Evolutionary conservation across 1,140 invertebrate species (phyloP).

Genomic region (Drosophila rhopaloa): DNA sequence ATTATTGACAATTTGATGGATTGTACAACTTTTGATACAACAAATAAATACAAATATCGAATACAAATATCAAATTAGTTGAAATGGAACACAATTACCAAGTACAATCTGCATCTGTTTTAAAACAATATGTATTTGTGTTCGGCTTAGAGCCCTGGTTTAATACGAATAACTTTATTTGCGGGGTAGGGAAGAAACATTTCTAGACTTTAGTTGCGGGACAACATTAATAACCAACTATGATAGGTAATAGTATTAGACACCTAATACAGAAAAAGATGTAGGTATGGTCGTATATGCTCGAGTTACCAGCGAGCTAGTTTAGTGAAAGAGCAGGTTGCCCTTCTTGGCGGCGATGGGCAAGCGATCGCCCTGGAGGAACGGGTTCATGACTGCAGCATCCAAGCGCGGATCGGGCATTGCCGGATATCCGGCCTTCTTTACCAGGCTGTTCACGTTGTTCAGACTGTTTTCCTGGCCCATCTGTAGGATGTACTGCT

Average conservation of each 20-base stretch:
- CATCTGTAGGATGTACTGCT: constrained; percentile 86
- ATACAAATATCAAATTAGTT: not conserved
- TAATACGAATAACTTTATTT: constrained; percentile 70
- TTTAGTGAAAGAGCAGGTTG: constrained; percentile 86
- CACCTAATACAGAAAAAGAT: constrained; percentile 45
- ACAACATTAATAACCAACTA: constrained; percentile 56
- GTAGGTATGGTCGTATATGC: constrained; percentile 29
- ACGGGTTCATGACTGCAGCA: constrained; percentile 87
- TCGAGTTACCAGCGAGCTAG: constrained; percentile 1
- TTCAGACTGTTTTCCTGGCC: constrained; percentile 84
- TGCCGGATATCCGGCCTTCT: constrained; percentile 86
- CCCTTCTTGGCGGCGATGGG: constrained; percentile 96
- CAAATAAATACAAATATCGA: constrained; percentile 35
- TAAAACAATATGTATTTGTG: not conserved
- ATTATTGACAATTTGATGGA: constrained; percentile 11
- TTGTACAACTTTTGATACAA: constrained; percentile 42
- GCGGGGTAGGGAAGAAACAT: constrained; percentile 22
- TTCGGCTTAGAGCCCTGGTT: constrained; percentile 56
- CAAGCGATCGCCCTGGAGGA: constrained; percentile 91
- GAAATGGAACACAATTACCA: not conserved
- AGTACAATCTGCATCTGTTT: too few relatives aligned
- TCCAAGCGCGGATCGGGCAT: constrained; percentile 85
- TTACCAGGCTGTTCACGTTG: constrained; percentile 90
- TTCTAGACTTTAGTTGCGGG: constrained; percentile 37
- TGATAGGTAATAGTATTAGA: constrained; percentile 49